Conservation (phyloP, 2,797 vertebrate genomes). For the Sebastolobus altivelis region DNA sequence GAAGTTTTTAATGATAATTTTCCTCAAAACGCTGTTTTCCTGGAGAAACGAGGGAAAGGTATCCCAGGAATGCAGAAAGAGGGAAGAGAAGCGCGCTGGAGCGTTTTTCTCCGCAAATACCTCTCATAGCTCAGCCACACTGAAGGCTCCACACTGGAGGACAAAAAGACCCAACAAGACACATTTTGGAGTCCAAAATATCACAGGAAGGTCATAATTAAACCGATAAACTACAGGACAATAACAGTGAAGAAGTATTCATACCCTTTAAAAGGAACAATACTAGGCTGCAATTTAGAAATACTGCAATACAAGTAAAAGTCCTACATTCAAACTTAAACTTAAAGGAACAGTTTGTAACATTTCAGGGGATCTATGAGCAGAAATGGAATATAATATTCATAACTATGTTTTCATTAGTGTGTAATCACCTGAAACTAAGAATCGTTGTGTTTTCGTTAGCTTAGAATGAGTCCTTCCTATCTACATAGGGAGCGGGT, state of each 20-base stretch:
- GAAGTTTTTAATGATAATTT: background rate
- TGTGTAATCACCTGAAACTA: no score
- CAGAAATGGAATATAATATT: no score
- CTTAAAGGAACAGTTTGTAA: no score
- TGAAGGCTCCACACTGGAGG: conserved; percentile 23
- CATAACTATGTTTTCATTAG: no score
- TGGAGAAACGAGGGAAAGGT: conserved; percentile 52
- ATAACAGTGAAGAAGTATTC: background rate
- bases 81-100: conserved; percentile 65
- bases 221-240: background rate
- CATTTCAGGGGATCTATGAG: no score
- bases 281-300: background rate
- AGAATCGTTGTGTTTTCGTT: no score
- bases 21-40: conserved; percentile 30
- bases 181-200: conserved; percentile 2
- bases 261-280: background rate
- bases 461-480: no score
- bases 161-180: background rate
- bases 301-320: background rate
- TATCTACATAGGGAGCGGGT: no score
- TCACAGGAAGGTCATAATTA: conserved; percentile 6
- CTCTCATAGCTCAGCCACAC: conserved; percentile 52
- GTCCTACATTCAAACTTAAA: background rate
- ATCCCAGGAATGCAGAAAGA: conserved; percentile 79
- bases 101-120: conserved; percentile 59